Conservation (phyloP, 2,113 vertebrate genomes). For the Steatornis caripensis region DNA sequence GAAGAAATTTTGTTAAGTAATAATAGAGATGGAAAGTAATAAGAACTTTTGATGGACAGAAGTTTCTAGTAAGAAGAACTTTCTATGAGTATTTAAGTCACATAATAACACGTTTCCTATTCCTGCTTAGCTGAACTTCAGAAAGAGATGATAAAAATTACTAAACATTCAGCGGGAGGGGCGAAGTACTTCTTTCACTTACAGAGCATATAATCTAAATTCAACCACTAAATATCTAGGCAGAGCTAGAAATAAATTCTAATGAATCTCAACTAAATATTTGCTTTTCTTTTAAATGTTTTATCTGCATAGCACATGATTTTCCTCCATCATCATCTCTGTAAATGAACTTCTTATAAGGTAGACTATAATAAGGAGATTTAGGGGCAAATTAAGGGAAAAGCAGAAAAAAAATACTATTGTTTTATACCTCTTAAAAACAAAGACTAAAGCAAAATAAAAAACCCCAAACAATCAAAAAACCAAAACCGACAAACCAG, state of each 20-base stretch:
- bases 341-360: not conserved
- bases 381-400: not conserved
- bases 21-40: not conserved
- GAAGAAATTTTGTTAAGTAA: not conserved
- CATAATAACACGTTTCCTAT: not conserved
- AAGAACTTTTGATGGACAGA: not conserved
- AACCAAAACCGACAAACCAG: fast-evolving
- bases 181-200: not conserved
- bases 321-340: not conserved
- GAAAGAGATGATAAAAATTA: not conserved
- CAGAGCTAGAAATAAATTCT: not conserved
- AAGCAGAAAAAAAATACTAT: not conserved
- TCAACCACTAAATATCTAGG: not conserved
- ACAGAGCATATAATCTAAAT: not conserved
- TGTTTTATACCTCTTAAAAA: not conserved
- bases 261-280: not conserved
- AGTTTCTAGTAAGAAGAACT: not conserved
- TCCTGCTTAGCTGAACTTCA: not conserved
- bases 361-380: not conserved
- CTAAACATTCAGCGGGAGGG: not conserved
- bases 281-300: not conserved
- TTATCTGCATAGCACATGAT: not conserved
- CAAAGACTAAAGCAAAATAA: not conserved
- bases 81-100: not conserved
- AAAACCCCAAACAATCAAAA: not conserved